A percentile compares a stretch with the other conserved stretches of the same genome.
phyloP scores from a whole-genome alignment of 2,888 invertebrate species.

The Portevinia maculata region DNA sequence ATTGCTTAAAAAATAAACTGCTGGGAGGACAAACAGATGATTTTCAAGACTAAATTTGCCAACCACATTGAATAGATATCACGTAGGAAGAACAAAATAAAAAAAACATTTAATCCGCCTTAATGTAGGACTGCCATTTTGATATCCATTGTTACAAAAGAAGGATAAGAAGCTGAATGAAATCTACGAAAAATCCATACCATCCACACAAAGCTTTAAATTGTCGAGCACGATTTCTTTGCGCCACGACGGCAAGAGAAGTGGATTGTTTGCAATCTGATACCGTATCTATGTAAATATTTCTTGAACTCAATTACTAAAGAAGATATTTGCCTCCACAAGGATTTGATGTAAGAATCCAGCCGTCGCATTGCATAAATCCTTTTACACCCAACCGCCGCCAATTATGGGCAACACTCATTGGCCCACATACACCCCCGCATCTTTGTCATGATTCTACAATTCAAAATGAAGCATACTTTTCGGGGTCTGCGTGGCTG shows the following conservation, averaged over 20 bases:
- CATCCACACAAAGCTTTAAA: slow-evolving; percentile 13
- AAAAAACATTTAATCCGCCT: slow-evolving; percentile 55
- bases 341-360: slow-evolving; percentile 1
- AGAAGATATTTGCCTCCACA: slow-evolving; percentile 10
- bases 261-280: slow-evolving; percentile 50
- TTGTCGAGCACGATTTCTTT: slow-evolving; percentile 13
- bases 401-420: slow-evolving; percentile 17
- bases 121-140: slow-evolving; percentile 28
- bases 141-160: slow-evolving; percentile 26
- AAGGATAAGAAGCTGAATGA: not conserved
- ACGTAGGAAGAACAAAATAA: not conserved
- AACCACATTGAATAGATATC: not conserved
- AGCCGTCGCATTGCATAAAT: slow-evolving; percentile 9
- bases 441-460: slow-evolving; percentile 45
- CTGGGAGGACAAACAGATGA: not conserved
- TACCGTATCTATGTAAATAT: slow-evolving; percentile 58
- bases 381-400: not conserved
- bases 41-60: slow-evolving; percentile 3
- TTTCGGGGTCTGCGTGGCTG: not conserved
- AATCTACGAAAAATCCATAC: not conserved
- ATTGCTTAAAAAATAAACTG: slow-evolving; percentile 10
- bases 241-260: slow-evolving; percentile 6
- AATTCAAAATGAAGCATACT: slow-evolving; percentile 34
- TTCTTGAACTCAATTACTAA: slow-evolving; percentile 61
- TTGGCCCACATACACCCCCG: slow-evolving; percentile 14